Evolutionary conservation across 2,888 invertebrate genomes (phyloP).

Genomic region (Caenorhabditis afra): DNA sequence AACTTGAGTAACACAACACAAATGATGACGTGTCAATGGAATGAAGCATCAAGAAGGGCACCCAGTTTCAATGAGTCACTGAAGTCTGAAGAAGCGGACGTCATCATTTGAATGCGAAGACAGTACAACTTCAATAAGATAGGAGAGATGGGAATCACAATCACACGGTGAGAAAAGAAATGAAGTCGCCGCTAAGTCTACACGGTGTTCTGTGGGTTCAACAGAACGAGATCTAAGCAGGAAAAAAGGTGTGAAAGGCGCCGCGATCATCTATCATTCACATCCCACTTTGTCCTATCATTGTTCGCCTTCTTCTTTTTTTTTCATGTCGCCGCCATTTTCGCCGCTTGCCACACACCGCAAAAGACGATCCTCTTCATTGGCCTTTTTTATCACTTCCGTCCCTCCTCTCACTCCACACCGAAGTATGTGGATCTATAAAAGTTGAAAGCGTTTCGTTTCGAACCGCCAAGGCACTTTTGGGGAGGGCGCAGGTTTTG

Average conservation of each 20-base stretch:
- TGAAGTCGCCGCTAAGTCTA: slow-evolving; percentile 42
- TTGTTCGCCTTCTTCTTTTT: slow-evolving; percentile 16
- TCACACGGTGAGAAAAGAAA: slow-evolving; percentile 11
- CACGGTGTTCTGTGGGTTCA: slow-evolving; percentile 55
- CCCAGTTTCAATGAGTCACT: slow-evolving; percentile 35
- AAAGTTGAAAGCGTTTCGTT: slow-evolving; percentile 23
- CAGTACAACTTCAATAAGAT: not conserved
- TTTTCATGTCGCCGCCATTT: slow-evolving; percentile 34
- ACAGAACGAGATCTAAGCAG: slow-evolving; percentile 48
- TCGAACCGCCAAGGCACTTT: slow-evolving; percentile 29
- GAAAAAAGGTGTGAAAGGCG: slow-evolving; percentile 56
- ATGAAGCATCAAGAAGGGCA: slow-evolving; percentile 25
- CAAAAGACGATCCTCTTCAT: not conserved
- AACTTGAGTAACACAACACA: slow-evolving; percentile 33
- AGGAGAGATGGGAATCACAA: not conserved
- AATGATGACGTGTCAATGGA: slow-evolving; percentile 23
- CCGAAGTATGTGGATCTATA: slow-evolving; percentile 25
- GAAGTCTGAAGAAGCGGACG: slow-evolving; percentile 11
- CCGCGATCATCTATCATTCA: slow-evolving; percentile 49
- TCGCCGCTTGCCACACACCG: not conserved
- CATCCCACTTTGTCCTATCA: slow-evolving; percentile 27
- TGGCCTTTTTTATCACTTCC: slow-evolving; percentile 17
- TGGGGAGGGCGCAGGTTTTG: slow-evolving; percentile 32
- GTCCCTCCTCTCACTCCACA: slow-evolving; percentile 12
- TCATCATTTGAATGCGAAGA: slow-evolving; percentile 14